phyloP scores from a whole-genome alignment of 2,888 invertebrate species.

The Drosophila greeni region DNA sequence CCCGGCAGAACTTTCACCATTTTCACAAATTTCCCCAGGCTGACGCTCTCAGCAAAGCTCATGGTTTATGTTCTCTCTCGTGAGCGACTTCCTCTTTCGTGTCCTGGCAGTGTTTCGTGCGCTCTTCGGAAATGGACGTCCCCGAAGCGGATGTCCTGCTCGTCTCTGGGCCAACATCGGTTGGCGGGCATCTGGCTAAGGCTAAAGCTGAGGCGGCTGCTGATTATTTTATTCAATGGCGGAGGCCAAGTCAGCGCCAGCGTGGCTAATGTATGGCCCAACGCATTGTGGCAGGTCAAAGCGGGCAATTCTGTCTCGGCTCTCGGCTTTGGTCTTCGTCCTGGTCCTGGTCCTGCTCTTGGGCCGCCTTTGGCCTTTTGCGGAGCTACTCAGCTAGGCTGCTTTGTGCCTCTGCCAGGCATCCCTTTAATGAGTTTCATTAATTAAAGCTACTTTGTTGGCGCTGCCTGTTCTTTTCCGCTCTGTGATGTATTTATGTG shows the following conservation, averaged over 20 bases:
- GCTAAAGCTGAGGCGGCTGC: conserved; percentile 28
- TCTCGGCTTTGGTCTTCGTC: conserved; percentile 16
- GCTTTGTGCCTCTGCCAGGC: conserved; percentile 38
- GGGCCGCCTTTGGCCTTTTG: conserved; percentile 26
- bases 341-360: conserved; percentile 3
- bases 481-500: conserved; percentile 36
- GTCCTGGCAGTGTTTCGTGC: background rate
- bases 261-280: conserved; percentile 62
- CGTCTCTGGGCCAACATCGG: conserved; percentile 28
- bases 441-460: conserved; percentile 73
- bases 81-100: conserved; percentile 7
- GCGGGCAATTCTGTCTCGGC: conserved; percentile 55
- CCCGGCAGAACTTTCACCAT: conserved; percentile 12
- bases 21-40: conserved; percentile 40
- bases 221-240: conserved; percentile 38
- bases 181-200: conserved; percentile 18
- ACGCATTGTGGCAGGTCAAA: conserved; percentile 72
- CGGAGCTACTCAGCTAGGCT: conserved; percentile 20
- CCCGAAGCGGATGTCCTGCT: conserved; percentile 4
- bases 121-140: conserved; percentile 6
- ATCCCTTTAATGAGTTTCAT: conserved; percentile 71
- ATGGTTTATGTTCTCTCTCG: background rate
- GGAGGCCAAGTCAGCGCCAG: conserved; percentile 27
- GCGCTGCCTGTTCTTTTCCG: conserved; percentile 33
- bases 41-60: conserved; percentile 35